phyloP scores from a whole-genome alignment of 2,888 invertebrate species.

The Temnothorax ravouxi region DNA sequence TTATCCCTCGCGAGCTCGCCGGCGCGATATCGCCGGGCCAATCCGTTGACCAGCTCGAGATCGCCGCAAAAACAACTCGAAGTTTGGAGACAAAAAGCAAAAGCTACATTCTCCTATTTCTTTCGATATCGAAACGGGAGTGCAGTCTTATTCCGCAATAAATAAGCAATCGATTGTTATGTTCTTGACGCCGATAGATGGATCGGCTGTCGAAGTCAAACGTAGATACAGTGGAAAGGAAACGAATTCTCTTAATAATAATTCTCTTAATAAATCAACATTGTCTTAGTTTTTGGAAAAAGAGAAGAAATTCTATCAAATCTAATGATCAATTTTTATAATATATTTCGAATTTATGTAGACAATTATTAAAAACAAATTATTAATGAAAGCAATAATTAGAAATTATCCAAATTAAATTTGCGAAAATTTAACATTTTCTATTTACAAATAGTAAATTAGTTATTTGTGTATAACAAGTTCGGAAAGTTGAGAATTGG shows the following conservation, averaged over 20 bases:
- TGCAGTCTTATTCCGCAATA: neutral
- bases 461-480: no score
- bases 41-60: slow-evolving; percentile 12
- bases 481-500: no score
- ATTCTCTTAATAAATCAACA: neutral
- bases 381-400: slow-evolving; percentile 14
- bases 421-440: neutral
- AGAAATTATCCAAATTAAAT: neutral
- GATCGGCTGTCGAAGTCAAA: neutral
- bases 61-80: neutral
- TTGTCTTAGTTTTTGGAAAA: neutral
- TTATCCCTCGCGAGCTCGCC: slow-evolving; percentile 40
- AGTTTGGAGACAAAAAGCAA: neutral
- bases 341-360: neutral
- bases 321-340: neutral
- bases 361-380: neutral
- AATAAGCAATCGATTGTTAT: slow-evolving; percentile 9
- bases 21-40: slow-evolving; percentile 2
- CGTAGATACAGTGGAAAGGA: neutral
- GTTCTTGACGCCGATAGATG: neutral
- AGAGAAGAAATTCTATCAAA: neutral
- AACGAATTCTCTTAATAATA: neutral
- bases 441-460: neutral
- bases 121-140: neutral
- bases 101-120: neutral